These are phyloP conservation scores for Operophtera brumata DNA, from an alignment of 2,888 invertebrate genomes.

Conservation along the genomic window DNA sequence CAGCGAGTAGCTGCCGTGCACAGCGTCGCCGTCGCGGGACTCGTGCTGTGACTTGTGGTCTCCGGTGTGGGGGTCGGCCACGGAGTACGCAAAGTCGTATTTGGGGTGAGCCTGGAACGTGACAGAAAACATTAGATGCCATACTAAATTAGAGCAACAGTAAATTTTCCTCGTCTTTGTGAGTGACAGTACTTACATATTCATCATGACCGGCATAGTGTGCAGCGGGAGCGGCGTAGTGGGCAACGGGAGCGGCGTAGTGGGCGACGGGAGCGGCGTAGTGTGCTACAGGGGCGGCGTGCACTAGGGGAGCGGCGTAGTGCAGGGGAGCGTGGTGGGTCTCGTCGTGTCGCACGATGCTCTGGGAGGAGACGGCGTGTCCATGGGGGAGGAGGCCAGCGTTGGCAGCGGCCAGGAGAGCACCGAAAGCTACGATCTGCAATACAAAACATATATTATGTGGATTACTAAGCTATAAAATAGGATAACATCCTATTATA, in stretches of 20 bases:
- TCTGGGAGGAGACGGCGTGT: constrained; percentile 62
- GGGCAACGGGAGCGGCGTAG: constrained; percentile 44
- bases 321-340: constrained; percentile 36
- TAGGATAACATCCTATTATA: no score
- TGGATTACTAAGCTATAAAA: not conserved
- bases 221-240: constrained; percentile 38
- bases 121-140: not conserved
- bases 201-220: constrained; percentile 44
- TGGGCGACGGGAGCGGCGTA: constrained; percentile 41
- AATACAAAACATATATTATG: constrained; percentile 14
- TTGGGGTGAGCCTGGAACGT: constrained; percentile 58
- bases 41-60: constrained; percentile 80
- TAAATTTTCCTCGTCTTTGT: not conserved
- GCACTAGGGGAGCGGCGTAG: constrained; percentile 33
- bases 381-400: constrained; percentile 61
- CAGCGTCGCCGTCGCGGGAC: constrained; percentile 75
- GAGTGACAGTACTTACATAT: constrained; percentile 36
- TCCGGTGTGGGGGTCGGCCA: constrained; percentile 79
- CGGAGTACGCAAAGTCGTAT: constrained; percentile 77
- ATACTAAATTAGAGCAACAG: not conserved
- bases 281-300: constrained; percentile 38
- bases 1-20: constrained; percentile 81
- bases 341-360: constrained; percentile 62
- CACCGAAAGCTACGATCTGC: constrained; percentile 66
- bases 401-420: constrained; percentile 64